A percentile compares a stretch with the other conserved stretches of the same genome.
phyloP scores from a whole-genome alignment of 2,113 vertebrate species.

The Paradoxurus hermaphroditus region DNA sequence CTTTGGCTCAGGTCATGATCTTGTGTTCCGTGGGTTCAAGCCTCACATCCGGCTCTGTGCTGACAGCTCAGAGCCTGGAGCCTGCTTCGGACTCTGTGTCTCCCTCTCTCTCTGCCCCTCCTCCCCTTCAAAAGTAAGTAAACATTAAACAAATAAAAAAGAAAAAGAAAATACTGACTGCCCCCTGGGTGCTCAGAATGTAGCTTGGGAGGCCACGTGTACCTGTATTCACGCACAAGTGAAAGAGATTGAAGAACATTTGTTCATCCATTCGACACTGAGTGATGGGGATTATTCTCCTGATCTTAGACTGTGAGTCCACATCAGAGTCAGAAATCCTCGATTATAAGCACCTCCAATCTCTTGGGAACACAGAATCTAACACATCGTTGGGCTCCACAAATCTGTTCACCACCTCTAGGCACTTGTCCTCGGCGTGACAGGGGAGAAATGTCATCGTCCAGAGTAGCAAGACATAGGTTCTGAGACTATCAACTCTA shows the following conservation, averaged over 20 bases:
- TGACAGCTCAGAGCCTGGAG: no score
- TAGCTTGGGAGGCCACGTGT: background rate
- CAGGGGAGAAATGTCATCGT: background rate
- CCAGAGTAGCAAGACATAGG: background rate
- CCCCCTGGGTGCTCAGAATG: background rate
- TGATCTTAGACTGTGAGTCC: background rate
- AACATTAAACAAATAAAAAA: no score
- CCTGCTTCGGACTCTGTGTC: no score
- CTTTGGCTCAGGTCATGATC: no score
- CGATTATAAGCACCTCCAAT: background rate
- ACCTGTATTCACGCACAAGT: background rate
- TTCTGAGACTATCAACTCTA: background rate
- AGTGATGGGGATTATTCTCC: no score
- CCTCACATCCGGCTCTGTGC: no score
- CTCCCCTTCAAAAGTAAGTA: no score
- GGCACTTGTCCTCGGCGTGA: background rate
- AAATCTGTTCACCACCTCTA: slow-evolving; percentile 27
- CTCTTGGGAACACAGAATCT: slow-evolving; percentile 9
- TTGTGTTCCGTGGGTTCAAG: no score
- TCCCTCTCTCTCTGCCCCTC: no score
- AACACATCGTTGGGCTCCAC: background rate
- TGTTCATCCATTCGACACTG: background rate
- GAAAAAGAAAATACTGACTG: background rate
- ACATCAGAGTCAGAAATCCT: slow-evolving; percentile 13
- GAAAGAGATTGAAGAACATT: slow-evolving; percentile 1